phyloP scores from a whole-genome alignment of 2,888 invertebrate species.

The Hybos culiciformis region DNA sequence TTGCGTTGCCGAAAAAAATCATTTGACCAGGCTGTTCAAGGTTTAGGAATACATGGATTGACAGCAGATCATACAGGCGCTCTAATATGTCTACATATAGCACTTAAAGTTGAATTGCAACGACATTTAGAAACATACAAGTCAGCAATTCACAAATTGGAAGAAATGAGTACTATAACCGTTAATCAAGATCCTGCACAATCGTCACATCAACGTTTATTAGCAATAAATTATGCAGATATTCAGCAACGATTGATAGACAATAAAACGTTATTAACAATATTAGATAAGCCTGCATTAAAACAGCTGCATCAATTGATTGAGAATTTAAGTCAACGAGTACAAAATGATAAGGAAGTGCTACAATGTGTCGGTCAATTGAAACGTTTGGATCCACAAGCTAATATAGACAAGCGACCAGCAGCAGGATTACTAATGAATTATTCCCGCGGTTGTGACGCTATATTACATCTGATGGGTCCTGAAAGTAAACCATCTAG shows the following conservation, averaged over 20 bases:
- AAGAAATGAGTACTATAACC: slow-evolving; percentile 49
- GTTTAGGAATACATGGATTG: slow-evolving; percentile 74
- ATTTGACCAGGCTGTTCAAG: slow-evolving; percentile 75
- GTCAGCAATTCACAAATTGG: slow-evolving; percentile 71
- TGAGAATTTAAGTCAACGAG: slow-evolving; percentile 57
- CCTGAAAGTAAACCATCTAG: slow-evolving; percentile 36
- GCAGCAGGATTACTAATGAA: slow-evolving; percentile 59
- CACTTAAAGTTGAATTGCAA: slow-evolving; percentile 70
- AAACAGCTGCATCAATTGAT: slow-evolving; percentile 58
- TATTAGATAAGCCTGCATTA: slow-evolving; percentile 67
- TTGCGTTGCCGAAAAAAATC: slow-evolving; percentile 55
- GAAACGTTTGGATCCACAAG: slow-evolving; percentile 47
- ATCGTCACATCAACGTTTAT: slow-evolving; percentile 77
- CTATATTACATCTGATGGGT: slow-evolving; percentile 64
- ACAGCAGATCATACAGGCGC: slow-evolving; percentile 49
- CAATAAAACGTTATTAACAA: slow-evolving; percentile 77
- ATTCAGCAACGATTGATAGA: slow-evolving; percentile 83
- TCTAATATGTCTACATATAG: slow-evolving; percentile 65
- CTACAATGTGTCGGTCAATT: slow-evolving; percentile 57
- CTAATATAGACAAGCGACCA: slow-evolving; percentile 49
- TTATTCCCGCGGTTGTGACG: slow-evolving; percentile 58
- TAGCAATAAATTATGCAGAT: slow-evolving; percentile 70
- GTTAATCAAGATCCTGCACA: slow-evolving; percentile 61
- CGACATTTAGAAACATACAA: slow-evolving; percentile 75
- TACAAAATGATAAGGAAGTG: slow-evolving; percentile 84